Conservation (phyloP, 2,797 vertebrate genomes). For the Esox lucius region DNA sequence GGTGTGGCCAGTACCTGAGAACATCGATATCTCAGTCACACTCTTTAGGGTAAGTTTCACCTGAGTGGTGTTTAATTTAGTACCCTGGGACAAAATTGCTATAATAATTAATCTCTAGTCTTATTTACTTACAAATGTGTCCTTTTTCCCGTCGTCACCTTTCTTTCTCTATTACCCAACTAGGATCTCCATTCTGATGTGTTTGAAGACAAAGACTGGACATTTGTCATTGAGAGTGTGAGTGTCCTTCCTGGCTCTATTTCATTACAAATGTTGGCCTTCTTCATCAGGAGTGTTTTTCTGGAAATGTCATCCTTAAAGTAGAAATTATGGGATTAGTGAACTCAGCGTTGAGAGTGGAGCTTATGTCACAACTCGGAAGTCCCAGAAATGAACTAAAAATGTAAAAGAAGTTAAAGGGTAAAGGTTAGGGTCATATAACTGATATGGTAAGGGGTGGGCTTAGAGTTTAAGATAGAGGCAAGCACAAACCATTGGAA, state of each 20-base stretch:
- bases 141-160: background rate
- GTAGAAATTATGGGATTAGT: too few relatives aligned
- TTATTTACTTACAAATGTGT: background rate
- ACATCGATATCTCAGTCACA: slow-evolving; percentile 89
- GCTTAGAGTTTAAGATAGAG: too few relatives aligned
- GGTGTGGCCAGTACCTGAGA: slow-evolving; percentile 91
- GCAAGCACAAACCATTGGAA: too few relatives aligned
- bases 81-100: background rate
- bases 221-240: slow-evolving; percentile 89
- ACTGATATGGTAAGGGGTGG: too few relatives aligned
- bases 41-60: slow-evolving; percentile 82
- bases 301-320: too few relatives aligned
- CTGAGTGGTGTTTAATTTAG: background rate
- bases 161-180: background rate
- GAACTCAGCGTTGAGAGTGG: too few relatives aligned
- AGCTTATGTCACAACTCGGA: too few relatives aligned
- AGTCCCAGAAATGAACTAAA: too few relatives aligned
- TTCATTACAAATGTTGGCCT: background rate
- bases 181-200: slow-evolving; percentile 85
- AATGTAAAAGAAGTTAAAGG: too few relatives aligned
- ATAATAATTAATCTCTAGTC: background rate
- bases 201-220: slow-evolving; percentile 94
- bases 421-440: too few relatives aligned
- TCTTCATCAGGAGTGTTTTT: too few relatives aligned
- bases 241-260: slow-evolving; percentile 49